Evolutionary conservation across 30 jellyfish, hydroid and myxozoan species (phyloP), one percentile per base, ranked within the genome.

Genomic region (Hydractinia echinata): DNA sequence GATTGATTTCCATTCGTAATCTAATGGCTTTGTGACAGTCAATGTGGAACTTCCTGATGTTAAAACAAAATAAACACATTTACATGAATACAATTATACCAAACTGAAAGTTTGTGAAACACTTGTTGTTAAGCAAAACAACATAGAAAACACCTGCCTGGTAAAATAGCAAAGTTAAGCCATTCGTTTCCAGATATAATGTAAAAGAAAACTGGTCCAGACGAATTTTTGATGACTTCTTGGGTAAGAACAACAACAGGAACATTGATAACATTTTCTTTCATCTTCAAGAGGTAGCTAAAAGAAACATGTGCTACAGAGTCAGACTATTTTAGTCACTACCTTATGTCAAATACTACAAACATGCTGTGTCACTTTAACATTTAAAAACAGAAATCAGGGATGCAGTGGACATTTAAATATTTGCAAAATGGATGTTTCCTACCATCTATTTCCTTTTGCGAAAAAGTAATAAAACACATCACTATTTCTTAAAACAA

Each of bases 1-100:
- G 52, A 15, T 80, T 51, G 49, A 67, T 53, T 82, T 82, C 21
- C 67, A 79, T 66, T 94, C 97, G 62, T 94, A 86, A 77, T 94
- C 97, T 68, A 94, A 76, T n/a, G 87, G 85, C 16, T 66, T 66
- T 4, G 54, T 50, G 7, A 80, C 87, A 19, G 48, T 49, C 55
- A 80, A 66, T 84, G 49, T 48, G 20, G 87, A 49, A 61, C 53
- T 19, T n/a, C 87, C 87, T 80, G 10, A n/a, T n/a, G n/a, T n/a
- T n/a, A n/a, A 30, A 30, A 30, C 44, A 30, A 30, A 30, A 30
- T 30, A 30, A 30, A 30, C 44, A 30, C 44, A 30, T 30, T 30
- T 30, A 30, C 44, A 30, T 30, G 44, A 30, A 30, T 30, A 30
- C 44, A 30, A 30, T 30, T 30, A 30, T 30, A 0, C 44, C 44